Base-by-base conservation (phyloP, 2,113 vertebrate genomes). In the Columba livia region DNA sequence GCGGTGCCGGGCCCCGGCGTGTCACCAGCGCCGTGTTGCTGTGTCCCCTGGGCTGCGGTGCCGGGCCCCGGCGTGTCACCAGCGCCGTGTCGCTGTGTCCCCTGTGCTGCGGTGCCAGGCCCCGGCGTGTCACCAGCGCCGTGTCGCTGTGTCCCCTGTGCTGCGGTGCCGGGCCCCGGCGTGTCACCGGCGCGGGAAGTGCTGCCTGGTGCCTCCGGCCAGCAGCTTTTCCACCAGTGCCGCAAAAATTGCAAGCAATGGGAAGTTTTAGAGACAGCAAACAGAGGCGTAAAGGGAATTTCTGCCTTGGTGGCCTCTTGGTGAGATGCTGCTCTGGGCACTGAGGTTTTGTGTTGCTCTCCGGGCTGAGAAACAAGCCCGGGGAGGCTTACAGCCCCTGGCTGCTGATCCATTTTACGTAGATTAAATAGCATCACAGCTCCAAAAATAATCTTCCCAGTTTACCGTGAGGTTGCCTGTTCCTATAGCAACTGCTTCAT, bases 401-500 rank as follows among this genome's bases (percentile, higher is more conserved):
- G 60, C 85, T 85, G 86, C 92, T 47, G 44, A 96, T 93, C 89
- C 51, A 44, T 94, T 96, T 95, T 91, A 77, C 92, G 57, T 81
- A 90, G 93, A 93, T 97, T 96, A 93, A 93, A 95, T 64, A 95
- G 95, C 87, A 94, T 91, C 93, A 75, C 51, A 8, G 42, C 90
- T 95, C 96, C 98, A 95, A 97, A 98, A 98, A 98, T 98, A 98
- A 83, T 90, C 79, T 60, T 47, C 77, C 81, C 65, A 47, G 79
- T 12, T 97, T 96, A 86, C 31, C 2, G 95, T 44, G 89, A 73
- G 90, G 96, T 82, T 73, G 61, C 79, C 92, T 91, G 98, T 98
- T 99, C 97, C 99, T 97, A 98, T 87, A 94, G 98, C 98, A 98
- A 99, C 98, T 14, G 24, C 86, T 96, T 97, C 88, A 71, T 97